phyloP scores from a whole-genome alignment of 2,113 vertebrate species.

The Indri indri region DNA sequence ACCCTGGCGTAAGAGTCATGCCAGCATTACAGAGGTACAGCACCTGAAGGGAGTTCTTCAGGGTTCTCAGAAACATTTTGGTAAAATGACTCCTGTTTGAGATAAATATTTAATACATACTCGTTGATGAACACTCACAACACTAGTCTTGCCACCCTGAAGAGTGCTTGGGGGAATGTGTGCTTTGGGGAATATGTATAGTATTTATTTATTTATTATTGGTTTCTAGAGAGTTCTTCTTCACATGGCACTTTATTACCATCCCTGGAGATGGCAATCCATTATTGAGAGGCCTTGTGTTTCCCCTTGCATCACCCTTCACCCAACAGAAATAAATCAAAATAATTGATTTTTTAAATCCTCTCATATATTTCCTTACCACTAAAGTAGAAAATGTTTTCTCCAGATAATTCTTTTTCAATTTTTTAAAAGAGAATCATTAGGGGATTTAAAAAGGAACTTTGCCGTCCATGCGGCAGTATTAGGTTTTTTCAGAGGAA shows the following conservation, averaged over 20 bases:
- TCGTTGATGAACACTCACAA: neutral
- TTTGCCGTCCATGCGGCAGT: neutral
- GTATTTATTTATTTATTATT: neutral
- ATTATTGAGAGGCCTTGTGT: neutral
- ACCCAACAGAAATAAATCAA: neutral
- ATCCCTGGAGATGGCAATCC: neutral
- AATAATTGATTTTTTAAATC: neutral
- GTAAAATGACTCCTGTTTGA: neutral
- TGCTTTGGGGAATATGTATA: neutral
- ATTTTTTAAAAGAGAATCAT: neutral
- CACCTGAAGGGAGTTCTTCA: neutral
- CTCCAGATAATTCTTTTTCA: neutral
- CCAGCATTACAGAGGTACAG: neutral
- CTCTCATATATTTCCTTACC: neutral
- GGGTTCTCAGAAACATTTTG: neutral
- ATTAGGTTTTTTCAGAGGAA: neutral
- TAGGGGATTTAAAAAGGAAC: neutral
- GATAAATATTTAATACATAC: neutral
- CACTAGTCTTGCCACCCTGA: neutral
- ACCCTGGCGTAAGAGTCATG: neutral
- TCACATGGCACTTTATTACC: neutral
- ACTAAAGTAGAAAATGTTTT: neutral
- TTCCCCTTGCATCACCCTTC: neutral
- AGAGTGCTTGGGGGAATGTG: neutral
- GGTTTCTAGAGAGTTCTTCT: conserved; percentile 4